phyloP scores from a whole-genome alignment of 2,113 vertebrate species.

The Galeopterus variegatus region DNA sequence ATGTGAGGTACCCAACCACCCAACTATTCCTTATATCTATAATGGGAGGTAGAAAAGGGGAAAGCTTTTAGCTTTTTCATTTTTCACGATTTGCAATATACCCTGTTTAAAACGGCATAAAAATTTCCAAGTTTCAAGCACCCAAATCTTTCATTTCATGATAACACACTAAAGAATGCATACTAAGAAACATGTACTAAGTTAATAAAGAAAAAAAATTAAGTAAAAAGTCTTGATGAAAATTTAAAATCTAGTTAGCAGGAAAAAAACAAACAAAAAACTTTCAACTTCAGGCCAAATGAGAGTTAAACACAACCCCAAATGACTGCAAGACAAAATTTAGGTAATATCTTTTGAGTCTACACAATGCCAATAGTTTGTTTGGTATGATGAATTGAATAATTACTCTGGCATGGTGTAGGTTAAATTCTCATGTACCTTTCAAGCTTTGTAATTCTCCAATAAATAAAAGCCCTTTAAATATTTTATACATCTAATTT shows the following conservation, averaged over 20 bases:
- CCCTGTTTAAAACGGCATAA: neutral
- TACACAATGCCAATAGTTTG: neutral
- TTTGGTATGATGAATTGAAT: neutral
- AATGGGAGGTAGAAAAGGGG: neutral
- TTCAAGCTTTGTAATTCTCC: neutral
- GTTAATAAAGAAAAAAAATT: neutral
- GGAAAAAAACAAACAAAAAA: neutral
- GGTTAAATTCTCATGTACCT: neutral
- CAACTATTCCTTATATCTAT: neutral
- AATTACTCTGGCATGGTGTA: neutral
- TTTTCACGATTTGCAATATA: constrained; percentile 9
- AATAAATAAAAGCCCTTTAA: neutral
- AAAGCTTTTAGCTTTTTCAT: neutral
- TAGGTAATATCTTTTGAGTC: neutral
- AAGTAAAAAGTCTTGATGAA: neutral
- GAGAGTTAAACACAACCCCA: neutral
- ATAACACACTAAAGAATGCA: neutral
- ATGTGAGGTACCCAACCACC: neutral
- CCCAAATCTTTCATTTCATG: neutral
- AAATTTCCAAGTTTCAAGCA: neutral
- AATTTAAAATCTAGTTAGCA: neutral
- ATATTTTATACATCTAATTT: neutral
- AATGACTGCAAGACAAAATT: neutral
- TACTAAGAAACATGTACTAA: neutral
- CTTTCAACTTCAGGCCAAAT: neutral